Evolutionary conservation across 2,888 invertebrate species (phyloP), one percentile per base, ranked within the genome.

Genomic region (Graphium colonna): DNA sequence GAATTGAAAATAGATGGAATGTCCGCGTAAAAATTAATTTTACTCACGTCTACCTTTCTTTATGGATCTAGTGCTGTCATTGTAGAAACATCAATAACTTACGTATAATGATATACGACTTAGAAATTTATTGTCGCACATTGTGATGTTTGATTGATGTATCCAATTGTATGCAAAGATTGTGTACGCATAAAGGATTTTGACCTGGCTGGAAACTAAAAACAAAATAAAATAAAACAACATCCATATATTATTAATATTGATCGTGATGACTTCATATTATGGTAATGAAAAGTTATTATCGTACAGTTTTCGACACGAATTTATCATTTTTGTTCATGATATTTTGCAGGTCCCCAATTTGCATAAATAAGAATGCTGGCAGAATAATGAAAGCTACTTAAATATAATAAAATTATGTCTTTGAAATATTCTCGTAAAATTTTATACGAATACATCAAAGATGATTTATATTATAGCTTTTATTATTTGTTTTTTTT

Each of bases 151-250:
- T 40, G 51, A 46, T 40, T 46, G 45, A 52, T 46, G n/a, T 52
- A 40, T 52, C 13, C 52, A 41, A 52, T 52, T 52, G 52, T 52
- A 52, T 52, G 52, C 52, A 26, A 13, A 48, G 28, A 39, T 21
- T 48, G 40, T 26, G 10, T n/a, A 21, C 18, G 38, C 13, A 12
- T 9, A 3, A 12, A 44, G 51, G 45, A 33, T 39, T 51, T 45
- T 40, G 45, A 45, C 40, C 40, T n/a, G 18, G 10, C 18, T 26
- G 10, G 13, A n/a, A 21, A 21, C 28, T 28, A 16, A 42, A 44
- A 31, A 38, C 16, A 40, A 51, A 51, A 15, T 15, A 38, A 21
- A 46, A 46, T 9, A 8, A 1, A 17, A 10, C 17, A 8, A 18
- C 21, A 39, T 26, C 10, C 4, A 8, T n/a, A n/a, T n/a, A 18